Evolutionary conservation across 2,113 vertebrate species (phyloP), one percentile per base, ranked within the genome.

Genomic region (Nicator chloris): DNA sequence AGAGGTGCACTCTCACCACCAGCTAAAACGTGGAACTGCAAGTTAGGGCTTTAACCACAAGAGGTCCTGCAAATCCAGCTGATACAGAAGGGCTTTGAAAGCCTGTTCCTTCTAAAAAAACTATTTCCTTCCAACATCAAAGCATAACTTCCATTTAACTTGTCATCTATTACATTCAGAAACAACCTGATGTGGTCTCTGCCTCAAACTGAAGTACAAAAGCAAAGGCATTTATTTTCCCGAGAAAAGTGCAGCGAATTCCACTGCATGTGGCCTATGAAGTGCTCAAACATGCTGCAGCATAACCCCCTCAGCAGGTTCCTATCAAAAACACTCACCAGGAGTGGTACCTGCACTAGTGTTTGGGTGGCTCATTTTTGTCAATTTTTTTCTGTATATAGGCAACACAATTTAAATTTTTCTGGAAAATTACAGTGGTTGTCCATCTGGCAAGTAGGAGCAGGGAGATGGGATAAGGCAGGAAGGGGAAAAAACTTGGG

Each of bases 1-100:
- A 0, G 23, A 14, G n/a, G 6, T 12, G 3, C 0, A 0, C 44
- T 59, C 35, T 27, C 18, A 5, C 56, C 0, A 0, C 1, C 3
- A 18, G 13, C 6, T 4, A 8, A 59, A 77, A 22, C 2, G 7
- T 22, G 42, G 39, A 63, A 8, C 39, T 88, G 96, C 86, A 78
- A 40, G 15, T 59, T 1, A 18, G 35, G 15, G 47, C 19, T 54
- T 19, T 75, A 28, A 19, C 96, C 96, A 78, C 94, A 15, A 86
- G 96, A 88, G 95, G 96, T 88, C 96, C 27, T 7, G 9, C 92
- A 60, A 90, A 33, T 33, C 88, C 76, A 73, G 20, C 40, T 22
- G 37, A 68, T 75, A 8, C 18, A 1, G 45, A 8, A 27, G 50
- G 33, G 10, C 44, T 69, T 39, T 6, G 10, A 30, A 40, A 17